Percentiles rank a stretch among this genome's conserved stretches.
These are phyloP conservation scores for Dasypogon diadema DNA, from an alignment of 2,888 invertebrate genomes.

Conservation along the genomic window DNA sequence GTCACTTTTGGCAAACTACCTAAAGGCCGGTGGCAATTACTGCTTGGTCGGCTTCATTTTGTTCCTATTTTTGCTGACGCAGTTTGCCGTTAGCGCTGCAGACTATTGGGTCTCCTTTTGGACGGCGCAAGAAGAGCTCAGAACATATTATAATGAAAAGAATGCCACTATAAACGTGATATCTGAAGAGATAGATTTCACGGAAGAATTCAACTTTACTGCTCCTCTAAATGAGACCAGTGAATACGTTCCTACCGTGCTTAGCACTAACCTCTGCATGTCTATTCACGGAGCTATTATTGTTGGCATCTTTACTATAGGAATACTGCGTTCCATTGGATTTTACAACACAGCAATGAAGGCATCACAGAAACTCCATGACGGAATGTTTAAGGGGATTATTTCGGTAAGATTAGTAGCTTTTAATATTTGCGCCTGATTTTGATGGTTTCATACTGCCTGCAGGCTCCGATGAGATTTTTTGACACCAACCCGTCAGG, in stretches of 20 bases:
- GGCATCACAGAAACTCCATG: constrained; percentile 78
- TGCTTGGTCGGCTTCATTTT: constrained; percentile 68
- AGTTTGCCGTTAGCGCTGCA: constrained; percentile 73
- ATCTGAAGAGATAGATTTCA: neutral
- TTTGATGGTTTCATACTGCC: neutral
- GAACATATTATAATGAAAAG: constrained; percentile 45
- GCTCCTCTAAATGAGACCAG: neutral
- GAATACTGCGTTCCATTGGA: constrained; percentile 74
- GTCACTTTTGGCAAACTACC: constrained; percentile 69
- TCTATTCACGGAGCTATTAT: constrained; percentile 75
- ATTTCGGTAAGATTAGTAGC: constrained; percentile 55
- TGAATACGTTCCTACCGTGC: neutral
- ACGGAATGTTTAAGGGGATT: constrained; percentile 75
- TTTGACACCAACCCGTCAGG: constrained; percentile 88
- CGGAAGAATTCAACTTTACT: neutral
- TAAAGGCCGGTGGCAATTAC: constrained; percentile 70
- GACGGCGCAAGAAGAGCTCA: constrained; percentile 64
- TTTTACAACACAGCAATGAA: constrained; percentile 75
- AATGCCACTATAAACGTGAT: neutral
- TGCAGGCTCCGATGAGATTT: constrained; percentile 74
- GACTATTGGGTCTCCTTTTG: constrained; percentile 81
- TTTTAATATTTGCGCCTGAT: neutral
- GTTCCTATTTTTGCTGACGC: constrained; percentile 71
- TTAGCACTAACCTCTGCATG: constrained; percentile 67
- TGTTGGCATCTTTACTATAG: constrained; percentile 70